Conservation (phyloP, 1,140 invertebrate species). For the Apis florea region DNA sequence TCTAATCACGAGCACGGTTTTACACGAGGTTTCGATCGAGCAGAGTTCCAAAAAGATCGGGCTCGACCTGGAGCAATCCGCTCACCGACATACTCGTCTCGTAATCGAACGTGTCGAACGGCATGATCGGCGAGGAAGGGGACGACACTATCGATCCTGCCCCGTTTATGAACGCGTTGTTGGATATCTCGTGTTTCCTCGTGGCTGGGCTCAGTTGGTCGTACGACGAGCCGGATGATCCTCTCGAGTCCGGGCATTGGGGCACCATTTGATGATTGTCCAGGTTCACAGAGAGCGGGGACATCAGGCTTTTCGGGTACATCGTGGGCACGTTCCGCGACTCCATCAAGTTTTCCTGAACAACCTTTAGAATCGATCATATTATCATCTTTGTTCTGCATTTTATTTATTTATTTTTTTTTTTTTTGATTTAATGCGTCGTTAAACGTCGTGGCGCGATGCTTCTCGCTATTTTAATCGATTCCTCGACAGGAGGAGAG, state of each 20-base stretch:
- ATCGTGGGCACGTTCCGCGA: slow-evolving; percentile 54
- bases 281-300: slow-evolving; percentile 52
- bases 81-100: slow-evolving; percentile 33
- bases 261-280: slow-evolving; percentile 67
- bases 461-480: no score
- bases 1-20: no score
- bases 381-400: background rate
- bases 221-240: slow-evolving; percentile 6
- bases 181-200: slow-evolving; percentile 36
- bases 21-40: slow-evolving; percentile 65
- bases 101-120: slow-evolving; percentile 56
- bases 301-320: slow-evolving; percentile 32
- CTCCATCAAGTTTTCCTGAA: slow-evolving; percentile 55
- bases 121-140: slow-evolving; percentile 41
- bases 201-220: slow-evolving; percentile 52
- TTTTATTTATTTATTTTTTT: background rate
- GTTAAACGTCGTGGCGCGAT: no score
- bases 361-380: background rate
- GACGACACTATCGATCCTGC: slow-evolving; percentile 40
- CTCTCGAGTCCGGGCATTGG: slow-evolving; percentile 13
- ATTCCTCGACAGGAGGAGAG: no score
- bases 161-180: slow-evolving; percentile 8
- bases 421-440: no score
- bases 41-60: slow-evolving; percentile 53
- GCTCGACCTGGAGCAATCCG: slow-evolving; percentile 44